A percentile compares a stretch with the other conserved stretches of the same genome.
These are phyloP conservation scores for Eretmocerus hayati DNA, from an alignment of 2,888 invertebrate genomes.

Conservation along the genomic window DNA sequence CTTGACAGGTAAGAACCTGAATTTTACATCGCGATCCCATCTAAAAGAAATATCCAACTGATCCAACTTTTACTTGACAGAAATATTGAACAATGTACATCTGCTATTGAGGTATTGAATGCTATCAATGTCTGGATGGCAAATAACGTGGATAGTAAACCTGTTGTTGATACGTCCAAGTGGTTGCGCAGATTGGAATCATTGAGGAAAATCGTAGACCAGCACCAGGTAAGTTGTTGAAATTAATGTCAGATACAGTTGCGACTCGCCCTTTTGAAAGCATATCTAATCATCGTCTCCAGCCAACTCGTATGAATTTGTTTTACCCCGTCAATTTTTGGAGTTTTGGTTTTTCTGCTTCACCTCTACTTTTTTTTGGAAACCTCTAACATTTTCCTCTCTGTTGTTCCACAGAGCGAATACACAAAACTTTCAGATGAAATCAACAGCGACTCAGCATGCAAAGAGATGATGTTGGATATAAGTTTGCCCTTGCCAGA, in stretches of 20 bases:
- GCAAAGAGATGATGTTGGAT: background rate
- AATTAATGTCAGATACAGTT: too few relatives aligned
- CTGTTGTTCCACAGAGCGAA: background rate
- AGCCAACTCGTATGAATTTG: too few relatives aligned
- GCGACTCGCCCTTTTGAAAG: too few relatives aligned
- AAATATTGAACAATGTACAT: conserved; percentile 7
- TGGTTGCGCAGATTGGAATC: conserved; percentile 2
- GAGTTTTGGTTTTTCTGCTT: too few relatives aligned
- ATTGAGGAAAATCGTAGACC: background rate
- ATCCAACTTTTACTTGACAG: conserved; percentile 7
- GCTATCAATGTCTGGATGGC: conserved; percentile 12
- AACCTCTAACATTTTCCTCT: background rate
- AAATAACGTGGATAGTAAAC: conserved; percentile 2
- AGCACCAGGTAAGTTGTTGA: conserved; percentile 13
- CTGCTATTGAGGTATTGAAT: conserved; percentile 5
- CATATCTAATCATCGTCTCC: too few relatives aligned
- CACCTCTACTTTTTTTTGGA: too few relatives aligned
- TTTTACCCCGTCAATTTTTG: too few relatives aligned
- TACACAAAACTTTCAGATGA: background rate
- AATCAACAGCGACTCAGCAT: background rate
- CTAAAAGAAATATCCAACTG: too few relatives aligned
- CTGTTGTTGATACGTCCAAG: conserved; percentile 2
- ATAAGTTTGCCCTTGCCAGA: background rate
- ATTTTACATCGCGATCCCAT: too few relatives aligned
- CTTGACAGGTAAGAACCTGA: conserved; percentile 15